Base-by-base conservation (phyloP, 1,140 invertebrate species). In the Dinothrombium tinctorium region DNA sequence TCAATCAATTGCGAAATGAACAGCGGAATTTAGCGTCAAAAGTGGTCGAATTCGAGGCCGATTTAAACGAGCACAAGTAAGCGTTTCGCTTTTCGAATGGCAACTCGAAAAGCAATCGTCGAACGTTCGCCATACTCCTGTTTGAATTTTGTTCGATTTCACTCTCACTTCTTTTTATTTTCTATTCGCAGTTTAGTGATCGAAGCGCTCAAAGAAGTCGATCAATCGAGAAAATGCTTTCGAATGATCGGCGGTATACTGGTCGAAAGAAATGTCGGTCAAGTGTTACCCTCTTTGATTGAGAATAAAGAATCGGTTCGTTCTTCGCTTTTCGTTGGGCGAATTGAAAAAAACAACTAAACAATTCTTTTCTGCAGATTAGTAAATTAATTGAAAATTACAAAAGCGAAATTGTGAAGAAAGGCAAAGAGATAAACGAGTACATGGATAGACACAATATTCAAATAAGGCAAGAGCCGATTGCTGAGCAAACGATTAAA, bases 31-130 rank as follows among this genome's bases (percentile, higher is more conserved):
- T 89, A 50, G 74, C 74, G 12, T 72, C 67, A 45, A 92, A 89
- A 68, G 67, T 90, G 42, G 73, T 76, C 4, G 84, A 92, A 65
- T 63, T 92, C 49, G 82, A 92, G 65, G 69, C 76, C 61, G 86
- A 92, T 56, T 64, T 87, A 31, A 86, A 82, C 55, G 86, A 92
- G 62, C 84, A 92, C 62, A 87, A 83, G 84, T 90, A 69, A 69
- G 69, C n/a, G n/a, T n/a, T 61, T 44, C 8, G 8, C 8, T 28
- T 28, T 9, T 28, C 8, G 8, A 28, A 28, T 28, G 8, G 26
- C n/a, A n/a, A n/a, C 8, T 28, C 8, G n/a, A 28, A 28, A 8
- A 8, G 26, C 26, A 8, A 7, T 9, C n/a, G n/a, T 28, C 8
- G 8, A 8, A 8, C 26, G 8, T 9, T n/a, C n/a, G 1, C 1